Base-by-base conservation (phyloP, 2,113 vertebrate species). In the Pongo pygmaeus region DNA sequence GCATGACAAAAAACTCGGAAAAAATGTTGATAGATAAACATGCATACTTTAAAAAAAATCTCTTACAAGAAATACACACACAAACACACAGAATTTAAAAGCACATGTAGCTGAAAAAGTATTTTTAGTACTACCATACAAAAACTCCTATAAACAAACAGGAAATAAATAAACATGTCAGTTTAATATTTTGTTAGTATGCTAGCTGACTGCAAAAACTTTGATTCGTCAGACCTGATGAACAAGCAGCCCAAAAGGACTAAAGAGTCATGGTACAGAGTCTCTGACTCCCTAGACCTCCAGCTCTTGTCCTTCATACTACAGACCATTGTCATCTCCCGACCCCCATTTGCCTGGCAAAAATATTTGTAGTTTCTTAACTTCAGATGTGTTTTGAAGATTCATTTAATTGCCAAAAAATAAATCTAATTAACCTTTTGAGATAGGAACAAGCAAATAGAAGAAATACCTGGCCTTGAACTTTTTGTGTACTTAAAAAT, bases 81-180 rank as follows among this genome's bases (percentile, higher is more conserved):
- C 55, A 57, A 18, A 16, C 67, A 43, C 70, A 86, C 80, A 86
- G 25, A n/a, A 11, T 18, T 91, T 92, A 61, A 75, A 69, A 84
- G 86, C 16, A 30, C 70, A 50, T 64, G n/a, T 72, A 17, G 55
- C 13, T 32, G 25, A 77, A 94, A 89, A 92, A 79, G 43, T 10
- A 6, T 64, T 55, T 84, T 86, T 77, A 83, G 23, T 50, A 89
- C 32, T 78, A 48, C 50, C 77, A 67, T 20, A 86, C 3, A 84
- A 94, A 96, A 80, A 84, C 57, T 81, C 11, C 30, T 69, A 85
- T 79, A 89, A 57, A 88, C 55, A 86, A 91, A 50, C 70, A 89
- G n/a, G 35, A 80, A 13, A 91, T 38, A 79, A 27, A 69, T 85
- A 57, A 84, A 91, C 16, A 91, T 30, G 78, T 59, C 55, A 69